Evolutionary conservation across 2,797 vertebrate species (phyloP).

Genomic region (Sebastes nivosus): DNA sequence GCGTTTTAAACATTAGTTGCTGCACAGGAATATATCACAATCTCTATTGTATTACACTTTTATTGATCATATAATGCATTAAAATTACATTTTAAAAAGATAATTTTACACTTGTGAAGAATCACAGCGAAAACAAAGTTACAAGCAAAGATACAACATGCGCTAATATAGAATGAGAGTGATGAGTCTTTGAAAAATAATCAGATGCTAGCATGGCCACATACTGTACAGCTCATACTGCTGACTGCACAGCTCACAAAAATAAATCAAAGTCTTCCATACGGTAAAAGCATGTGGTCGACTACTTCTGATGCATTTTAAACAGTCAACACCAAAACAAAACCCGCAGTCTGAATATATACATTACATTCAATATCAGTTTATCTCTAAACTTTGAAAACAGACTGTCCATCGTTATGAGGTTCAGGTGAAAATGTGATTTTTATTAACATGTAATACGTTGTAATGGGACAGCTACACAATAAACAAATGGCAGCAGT

Average conservation of each 20-base stretch:
- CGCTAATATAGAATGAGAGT: not conserved
- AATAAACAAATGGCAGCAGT: not conserved
- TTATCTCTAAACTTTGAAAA: not conserved
- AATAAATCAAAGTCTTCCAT: conserved; percentile 33
- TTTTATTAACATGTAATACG: not conserved
- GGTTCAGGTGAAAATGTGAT: not conserved
- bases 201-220: not conserved
- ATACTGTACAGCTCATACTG: not conserved
- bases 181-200: conserved; percentile 30
- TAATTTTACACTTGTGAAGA: not conserved
- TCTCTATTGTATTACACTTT: not conserved
- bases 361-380: not conserved
- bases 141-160: not conserved
- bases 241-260: conserved; percentile 29
- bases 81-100: not conserved
- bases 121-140: not conserved
- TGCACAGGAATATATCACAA: not conserved
- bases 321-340: not conserved
- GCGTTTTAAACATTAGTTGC: not conserved
- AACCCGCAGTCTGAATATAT: not conserved
- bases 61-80: not conserved
- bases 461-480: not conserved
- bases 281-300: not conserved
- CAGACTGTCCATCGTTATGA: not conserved
- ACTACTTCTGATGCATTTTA: conserved; percentile 7